Evolutionary conservation across 1,140 invertebrate species (phyloP), one percentile per base, ranked within the genome.

Genomic region (Chionoecetes opilio): DNA sequence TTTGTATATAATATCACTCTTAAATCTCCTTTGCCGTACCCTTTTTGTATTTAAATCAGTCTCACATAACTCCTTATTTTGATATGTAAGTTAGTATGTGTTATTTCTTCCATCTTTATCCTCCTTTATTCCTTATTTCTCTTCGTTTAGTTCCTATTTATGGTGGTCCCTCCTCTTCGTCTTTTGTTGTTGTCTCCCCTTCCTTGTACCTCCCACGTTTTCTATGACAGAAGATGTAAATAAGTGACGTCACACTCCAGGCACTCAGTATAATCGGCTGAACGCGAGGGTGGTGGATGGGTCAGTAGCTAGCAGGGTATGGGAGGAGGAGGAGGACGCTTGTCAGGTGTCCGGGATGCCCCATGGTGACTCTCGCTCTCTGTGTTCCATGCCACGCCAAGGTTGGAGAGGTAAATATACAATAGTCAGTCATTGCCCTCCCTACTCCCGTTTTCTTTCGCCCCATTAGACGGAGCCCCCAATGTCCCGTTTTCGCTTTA

Each of bases 201-300:
- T 53, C n/a, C n/a, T n/a, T n/a, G n/a, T 46, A 8, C 41, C 14
- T 8, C 63, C 63, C 63, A 75, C 63, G 63, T 75, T 75, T 21
- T 75, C 63, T 75, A 75, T 75, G 63, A 75, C 63, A 75, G 63
- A 75, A 75, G 63, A 75, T 75, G 63, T 75, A 75, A 75, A 75
- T 75, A 75, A 75, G 63, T 75, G 63, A 75, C 63, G 63, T 75
- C 63, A 75, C n/a, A 75, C 63, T 75, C 63, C 63, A 75, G 63
- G 63, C 6, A 75, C 63, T 75, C 63, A 75, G 63, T 75, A 75
- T 75, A 75, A 75, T 75, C 63, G 63, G 21, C 63, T 75, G 63
- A 75, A 26, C 63, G n/a, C 63, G 63, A 75, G 63, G 63, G 63
- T 75, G 63, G 63, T 75, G 63, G 63, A 75, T 75, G 98, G 99